Percentiles rank a stretch among this genome's conserved stretches.
Conservation (phyloP, 2,888 invertebrate species). For the Campopleginae sp. region DNA sequence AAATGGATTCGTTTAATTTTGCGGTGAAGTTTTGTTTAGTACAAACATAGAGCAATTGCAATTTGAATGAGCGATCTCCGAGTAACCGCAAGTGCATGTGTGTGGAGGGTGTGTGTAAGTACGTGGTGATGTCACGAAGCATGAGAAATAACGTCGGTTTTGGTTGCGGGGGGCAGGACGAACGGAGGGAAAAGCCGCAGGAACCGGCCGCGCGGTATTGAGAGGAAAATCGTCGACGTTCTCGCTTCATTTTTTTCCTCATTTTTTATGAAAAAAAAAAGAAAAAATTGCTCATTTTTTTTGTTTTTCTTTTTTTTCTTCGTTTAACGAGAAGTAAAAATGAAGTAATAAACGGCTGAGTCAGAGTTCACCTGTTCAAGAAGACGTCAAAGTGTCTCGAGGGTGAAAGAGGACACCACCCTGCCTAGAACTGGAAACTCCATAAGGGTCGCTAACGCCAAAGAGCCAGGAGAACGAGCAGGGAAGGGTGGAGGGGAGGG, state of each 20-base stretch:
- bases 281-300: too few relatives aligned
- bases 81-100: slow-evolving; percentile 36
- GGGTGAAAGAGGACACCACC: slow-evolving; percentile 40
- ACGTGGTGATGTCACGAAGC: slow-evolving; percentile 28
- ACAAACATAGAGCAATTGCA: slow-evolving; percentile 13
- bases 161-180: not conserved
- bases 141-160: slow-evolving; percentile 26
- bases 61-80: slow-evolving; percentile 51
- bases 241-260: slow-evolving; percentile 49
- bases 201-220: not conserved
- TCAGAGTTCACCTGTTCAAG: slow-evolving; percentile 44
- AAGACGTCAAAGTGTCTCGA: slow-evolving; percentile 62
- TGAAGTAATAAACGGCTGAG: slow-evolving; percentile 27
- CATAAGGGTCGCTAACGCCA: not conserved
- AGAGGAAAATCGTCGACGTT: not conserved
- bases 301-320: too few relatives aligned
- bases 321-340: not conserved
- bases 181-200: not conserved
- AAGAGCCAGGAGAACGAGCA: not conserved
- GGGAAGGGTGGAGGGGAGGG: not conserved
- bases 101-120: not conserved
- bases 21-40: not conserved
- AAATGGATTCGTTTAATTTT: not conserved
- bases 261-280: too few relatives aligned
- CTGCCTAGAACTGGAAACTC: slow-evolving; percentile 18